Conservation (phyloP, 2,888 invertebrate genomes). For the Tenthredo scrophulariae region DNA sequence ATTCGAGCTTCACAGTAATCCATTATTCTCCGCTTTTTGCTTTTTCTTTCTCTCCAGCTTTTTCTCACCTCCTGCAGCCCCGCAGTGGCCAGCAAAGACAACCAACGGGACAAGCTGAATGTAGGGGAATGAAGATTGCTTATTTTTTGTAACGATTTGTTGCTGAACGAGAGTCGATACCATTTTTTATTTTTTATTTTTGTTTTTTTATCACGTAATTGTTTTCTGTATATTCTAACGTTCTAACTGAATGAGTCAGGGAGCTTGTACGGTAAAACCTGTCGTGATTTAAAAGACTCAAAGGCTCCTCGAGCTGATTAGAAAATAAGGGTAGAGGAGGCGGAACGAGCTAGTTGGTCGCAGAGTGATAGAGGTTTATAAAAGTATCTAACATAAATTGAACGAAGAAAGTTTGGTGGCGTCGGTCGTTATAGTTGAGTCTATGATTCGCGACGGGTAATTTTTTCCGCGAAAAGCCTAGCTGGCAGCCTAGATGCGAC, state of each 20-base stretch:
- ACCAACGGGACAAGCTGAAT: neutral
- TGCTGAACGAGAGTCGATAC: neutral
- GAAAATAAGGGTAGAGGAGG: slow-evolving; percentile 2
- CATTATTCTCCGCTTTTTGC: neutral
- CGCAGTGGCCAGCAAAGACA: neutral
- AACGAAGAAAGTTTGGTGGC: slow-evolving; percentile 24
- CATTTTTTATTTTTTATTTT: neutral
- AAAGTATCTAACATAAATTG: slow-evolving; percentile 23
- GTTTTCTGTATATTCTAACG: neutral
- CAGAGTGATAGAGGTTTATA: neutral
- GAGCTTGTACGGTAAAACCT: slow-evolving; percentile 5
- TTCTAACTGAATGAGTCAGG: neutral
- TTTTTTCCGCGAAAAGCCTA: slow-evolving; percentile 14
- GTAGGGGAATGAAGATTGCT: neutral
- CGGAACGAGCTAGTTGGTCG: neutral
- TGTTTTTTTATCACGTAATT: neutral
- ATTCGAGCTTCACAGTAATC: slow-evolving; percentile 17
- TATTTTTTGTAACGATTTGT: neutral
- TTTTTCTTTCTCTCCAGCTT: neutral
- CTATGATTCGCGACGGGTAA: slow-evolving; percentile 49
- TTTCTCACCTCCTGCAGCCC: neutral
- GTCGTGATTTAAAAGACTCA: neutral
- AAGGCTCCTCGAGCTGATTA: slow-evolving; percentile 38
- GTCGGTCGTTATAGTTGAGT: slow-evolving; percentile 37
- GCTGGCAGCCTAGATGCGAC: neutral